These are phyloP conservation scores for Torymus aiolomorphi DNA, from an alignment of 2,888 invertebrate species.

Conservation along the genomic window DNA sequence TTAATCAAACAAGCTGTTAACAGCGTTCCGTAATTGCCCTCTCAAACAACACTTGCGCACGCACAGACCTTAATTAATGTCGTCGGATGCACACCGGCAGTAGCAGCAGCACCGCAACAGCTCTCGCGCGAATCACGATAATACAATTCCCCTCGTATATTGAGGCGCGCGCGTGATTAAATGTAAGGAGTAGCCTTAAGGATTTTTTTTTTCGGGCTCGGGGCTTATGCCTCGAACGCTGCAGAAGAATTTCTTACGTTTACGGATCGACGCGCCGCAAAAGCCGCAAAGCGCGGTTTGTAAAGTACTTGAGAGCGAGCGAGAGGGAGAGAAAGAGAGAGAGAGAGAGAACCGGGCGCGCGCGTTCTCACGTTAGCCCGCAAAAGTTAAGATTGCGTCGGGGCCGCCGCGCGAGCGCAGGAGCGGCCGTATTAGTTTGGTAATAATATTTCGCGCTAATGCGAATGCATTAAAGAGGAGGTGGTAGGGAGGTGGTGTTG, in stretches of 20 bases:
- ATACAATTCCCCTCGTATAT: slow-evolving; percentile 24
- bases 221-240: background rate
- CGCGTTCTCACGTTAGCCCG: slow-evolving; percentile 62
- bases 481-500: too few species aligned
- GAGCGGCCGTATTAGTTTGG: slow-evolving; percentile 20
- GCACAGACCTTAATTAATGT: slow-evolving; percentile 26
- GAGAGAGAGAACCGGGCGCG: slow-evolving; percentile 1
- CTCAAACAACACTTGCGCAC: background rate
- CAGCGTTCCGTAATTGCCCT: background rate
- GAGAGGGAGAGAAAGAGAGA: too few species aligned
- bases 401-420: too few species aligned
- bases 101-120: background rate
- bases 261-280: slow-evolving; percentile 60
- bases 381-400: slow-evolving; percentile 24
- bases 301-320: slow-evolving; percentile 23
- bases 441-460: slow-evolving; percentile 26
- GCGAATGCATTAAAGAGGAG: background rate
- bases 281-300: slow-evolving; percentile 54
- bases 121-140: slow-evolving; percentile 23
- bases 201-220: background rate
- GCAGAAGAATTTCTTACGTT: slow-evolving; percentile 55
- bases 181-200: slow-evolving; percentile 52
- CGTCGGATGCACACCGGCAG: background rate
- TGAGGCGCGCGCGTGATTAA: slow-evolving; percentile 50
- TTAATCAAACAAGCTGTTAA: background rate